Conservation (phyloP, 2,888 invertebrate species). For the Acronicta aceris region DNA sequence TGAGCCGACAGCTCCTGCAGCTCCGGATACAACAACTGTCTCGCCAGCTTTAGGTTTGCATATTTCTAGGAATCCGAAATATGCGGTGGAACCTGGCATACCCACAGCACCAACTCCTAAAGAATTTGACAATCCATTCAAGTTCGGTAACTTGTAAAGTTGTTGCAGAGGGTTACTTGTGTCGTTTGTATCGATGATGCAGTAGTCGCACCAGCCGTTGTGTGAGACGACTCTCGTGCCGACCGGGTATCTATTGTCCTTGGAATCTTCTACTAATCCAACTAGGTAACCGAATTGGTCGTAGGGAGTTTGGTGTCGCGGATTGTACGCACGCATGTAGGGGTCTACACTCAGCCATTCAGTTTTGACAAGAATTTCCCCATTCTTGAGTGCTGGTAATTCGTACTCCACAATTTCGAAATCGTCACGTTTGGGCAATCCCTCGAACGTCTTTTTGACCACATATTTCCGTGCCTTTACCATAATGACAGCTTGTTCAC, state of each 20-base stretch:
- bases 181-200: slow-evolving; percentile 50
- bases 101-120: slow-evolving; percentile 90
- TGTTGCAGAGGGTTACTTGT: slow-evolving; percentile 29
- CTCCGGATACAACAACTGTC: slow-evolving; percentile 92
- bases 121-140: slow-evolving; percentile 87
- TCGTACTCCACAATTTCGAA: slow-evolving; percentile 89
- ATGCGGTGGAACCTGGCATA: slow-evolving; percentile 92
- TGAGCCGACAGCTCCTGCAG: slow-evolving; percentile 93
- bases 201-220: slow-evolving; percentile 68
- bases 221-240: slow-evolving; percentile 89
- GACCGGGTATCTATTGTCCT: slow-evolving; percentile 89
- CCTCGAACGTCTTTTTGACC: slow-evolving; percentile 85
- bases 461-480: slow-evolving; percentile 84
- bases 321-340: slow-evolving; percentile 59
- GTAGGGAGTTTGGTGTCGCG: slow-evolving; percentile 57
- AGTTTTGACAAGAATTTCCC: slow-evolving; percentile 71
- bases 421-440: slow-evolving; percentile 88
- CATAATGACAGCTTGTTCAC: slow-evolving; percentile 63
- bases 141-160: slow-evolving; percentile 84
- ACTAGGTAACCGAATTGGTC: slow-evolving; percentile 70
- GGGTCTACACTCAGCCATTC: slow-evolving; percentile 73
- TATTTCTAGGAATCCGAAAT: slow-evolving; percentile 92
- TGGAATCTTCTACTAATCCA: slow-evolving; percentile 89
- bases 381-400: slow-evolving; percentile 68
- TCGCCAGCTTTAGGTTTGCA: slow-evolving; percentile 92